These are phyloP conservation scores for Sinocyclocheilus maitianheensis DNA, from an alignment of 2,113 vertebrate genomes.

Conservation along the genomic window DNA sequence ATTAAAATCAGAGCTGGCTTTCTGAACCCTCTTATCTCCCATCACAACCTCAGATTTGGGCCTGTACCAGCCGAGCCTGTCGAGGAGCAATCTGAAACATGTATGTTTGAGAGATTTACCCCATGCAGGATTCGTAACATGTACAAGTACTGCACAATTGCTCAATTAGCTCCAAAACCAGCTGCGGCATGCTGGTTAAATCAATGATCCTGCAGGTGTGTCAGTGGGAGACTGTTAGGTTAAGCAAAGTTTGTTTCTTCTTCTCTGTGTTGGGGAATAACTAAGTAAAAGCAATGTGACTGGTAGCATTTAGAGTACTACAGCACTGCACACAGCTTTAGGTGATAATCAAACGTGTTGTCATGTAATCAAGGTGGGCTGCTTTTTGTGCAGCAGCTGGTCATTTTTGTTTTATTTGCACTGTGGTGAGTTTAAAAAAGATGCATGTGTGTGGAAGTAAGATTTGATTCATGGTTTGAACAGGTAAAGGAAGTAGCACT, in stretches of 20 bases:
- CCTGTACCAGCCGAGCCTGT: not conserved
- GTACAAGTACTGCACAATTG: not conserved
- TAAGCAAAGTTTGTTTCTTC: not conserved
- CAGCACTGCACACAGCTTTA: not conserved
- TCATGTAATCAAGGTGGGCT: not conserved
- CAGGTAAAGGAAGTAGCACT: not conserved
- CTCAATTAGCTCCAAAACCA: not conserved
- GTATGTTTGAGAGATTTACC: not conserved
- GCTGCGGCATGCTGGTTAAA: constrained; percentile 14
- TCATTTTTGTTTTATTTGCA: not conserved
- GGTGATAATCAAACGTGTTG: not conserved
- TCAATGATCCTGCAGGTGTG: constrained; percentile 9
- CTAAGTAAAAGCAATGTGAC: not conserved
- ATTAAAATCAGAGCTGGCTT: constrained; percentile 27
- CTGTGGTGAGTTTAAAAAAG: not conserved
- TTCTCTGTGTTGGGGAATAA: not conserved
- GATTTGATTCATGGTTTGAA: not conserved
- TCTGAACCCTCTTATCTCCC: constrained; percentile 34
- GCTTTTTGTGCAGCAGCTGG: not conserved
- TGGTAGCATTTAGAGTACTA: not conserved
- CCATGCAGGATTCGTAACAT: not conserved
- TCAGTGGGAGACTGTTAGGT: not conserved
- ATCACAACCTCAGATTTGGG: constrained; percentile 21
- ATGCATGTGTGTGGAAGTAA: not conserved
- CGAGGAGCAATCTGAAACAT: not conserved